These are phyloP conservation scores for Anas bahamensis DNA, from an alignment of 2,797 vertebrate genomes.

Conservation along the genomic window DNA sequence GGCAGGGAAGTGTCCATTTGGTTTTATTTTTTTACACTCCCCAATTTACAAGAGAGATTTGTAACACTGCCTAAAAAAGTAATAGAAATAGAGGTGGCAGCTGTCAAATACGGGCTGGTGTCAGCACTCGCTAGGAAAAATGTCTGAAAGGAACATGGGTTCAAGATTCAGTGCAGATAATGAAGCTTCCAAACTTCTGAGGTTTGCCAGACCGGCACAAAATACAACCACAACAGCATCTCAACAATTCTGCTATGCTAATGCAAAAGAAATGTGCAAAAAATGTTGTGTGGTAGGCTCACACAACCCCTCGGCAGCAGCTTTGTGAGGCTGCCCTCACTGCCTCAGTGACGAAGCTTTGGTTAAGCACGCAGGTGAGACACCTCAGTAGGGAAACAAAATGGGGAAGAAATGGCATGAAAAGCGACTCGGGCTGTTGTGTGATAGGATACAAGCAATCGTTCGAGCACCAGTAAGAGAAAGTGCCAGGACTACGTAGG, in stretches of 20 bases:
- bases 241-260: background rate
- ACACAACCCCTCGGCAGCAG: fast-evolving
- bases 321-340: background rate
- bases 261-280: background rate
- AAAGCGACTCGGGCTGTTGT: background rate
- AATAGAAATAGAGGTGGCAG: background rate
- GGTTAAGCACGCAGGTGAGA: background rate
- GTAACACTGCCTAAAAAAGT: too few species aligned
- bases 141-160: background rate
- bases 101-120: background rate
- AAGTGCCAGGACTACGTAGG: background rate
- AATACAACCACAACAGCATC: too few species aligned
- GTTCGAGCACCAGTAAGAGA: background rate
- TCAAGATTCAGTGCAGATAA: background rate
- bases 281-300: background rate
- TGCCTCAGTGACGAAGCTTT: background rate
- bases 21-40: too few species aligned
- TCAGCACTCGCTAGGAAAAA: background rate
- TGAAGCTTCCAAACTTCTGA: background rate
- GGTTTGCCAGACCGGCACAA: background rate
- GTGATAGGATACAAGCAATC: background rate
- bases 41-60: too few species aligned
- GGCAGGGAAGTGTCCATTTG: too few species aligned
- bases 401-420: background rate
- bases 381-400: background rate